Conservation (phyloP, 2,797 vertebrate genomes). For the Pantherophis vulpinus region DNA sequence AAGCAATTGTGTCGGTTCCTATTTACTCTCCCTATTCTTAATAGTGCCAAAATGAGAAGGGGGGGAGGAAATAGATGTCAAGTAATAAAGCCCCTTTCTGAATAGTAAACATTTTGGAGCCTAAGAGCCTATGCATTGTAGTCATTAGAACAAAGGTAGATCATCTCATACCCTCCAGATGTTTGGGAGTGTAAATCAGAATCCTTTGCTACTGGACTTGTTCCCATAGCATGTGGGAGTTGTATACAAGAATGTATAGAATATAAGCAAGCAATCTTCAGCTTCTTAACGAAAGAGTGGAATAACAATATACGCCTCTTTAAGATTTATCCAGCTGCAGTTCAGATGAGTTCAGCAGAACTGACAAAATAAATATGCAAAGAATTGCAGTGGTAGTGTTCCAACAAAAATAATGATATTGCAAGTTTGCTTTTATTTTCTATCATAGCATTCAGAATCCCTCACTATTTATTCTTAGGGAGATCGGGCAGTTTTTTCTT, state of each 20-base stretch:
- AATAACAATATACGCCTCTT: neutral
- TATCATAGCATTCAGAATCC: neutral
- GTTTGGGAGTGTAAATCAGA: neutral
- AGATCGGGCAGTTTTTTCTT: neutral
- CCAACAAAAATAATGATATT: neutral
- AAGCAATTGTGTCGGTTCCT: neutral
- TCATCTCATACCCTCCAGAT: neutral
- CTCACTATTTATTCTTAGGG: neutral
- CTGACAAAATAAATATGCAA: neutral
- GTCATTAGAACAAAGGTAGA: neutral
- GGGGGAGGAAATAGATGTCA: neutral
- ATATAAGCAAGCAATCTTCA: neutral
- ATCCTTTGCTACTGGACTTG: neutral
- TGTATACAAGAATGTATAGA: neutral
- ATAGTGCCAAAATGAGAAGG: neutral
- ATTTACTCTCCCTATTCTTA: neutral
- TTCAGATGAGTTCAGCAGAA: neutral
- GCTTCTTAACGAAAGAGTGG: neutral
- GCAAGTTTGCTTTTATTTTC: constrained; percentile 9
- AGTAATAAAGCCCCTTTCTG: neutral
- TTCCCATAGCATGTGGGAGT: neutral
- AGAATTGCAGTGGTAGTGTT: neutral
- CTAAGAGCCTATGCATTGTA: neutral
- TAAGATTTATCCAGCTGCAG: neutral
- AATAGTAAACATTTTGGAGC: neutral